Percentiles rank a stretch among this genome's conserved stretches.
Conservation (phyloP, 92 coral and sea anemone genomes). For the Porites divaricata region DNA sequence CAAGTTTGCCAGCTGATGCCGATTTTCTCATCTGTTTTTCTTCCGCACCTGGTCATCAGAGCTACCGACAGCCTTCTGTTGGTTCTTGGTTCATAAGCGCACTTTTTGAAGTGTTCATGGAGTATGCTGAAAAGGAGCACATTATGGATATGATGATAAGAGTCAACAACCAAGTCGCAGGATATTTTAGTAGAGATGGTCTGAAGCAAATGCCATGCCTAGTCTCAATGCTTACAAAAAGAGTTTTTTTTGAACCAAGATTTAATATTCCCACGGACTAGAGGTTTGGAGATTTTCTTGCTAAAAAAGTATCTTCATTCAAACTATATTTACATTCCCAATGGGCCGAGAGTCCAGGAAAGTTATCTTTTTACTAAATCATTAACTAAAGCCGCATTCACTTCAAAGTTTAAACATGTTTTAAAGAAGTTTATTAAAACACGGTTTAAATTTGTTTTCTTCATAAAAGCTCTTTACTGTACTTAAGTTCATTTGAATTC, state of each 20-base stretch:
- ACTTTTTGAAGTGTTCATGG: constrained; percentile 58
- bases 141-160: constrained; percentile 93
- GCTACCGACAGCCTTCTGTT: constrained; percentile 68
- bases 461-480: no score
- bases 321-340: no score
- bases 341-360: no score
- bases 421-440: no score
- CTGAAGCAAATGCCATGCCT: constrained; percentile 91
- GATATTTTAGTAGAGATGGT: constrained; percentile 49
- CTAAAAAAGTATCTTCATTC: no score
- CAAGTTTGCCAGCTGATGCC: constrained; percentile 81
- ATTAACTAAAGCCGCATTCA: no score
- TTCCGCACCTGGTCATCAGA: constrained; percentile 78
- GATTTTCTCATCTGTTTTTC: constrained; percentile 91
- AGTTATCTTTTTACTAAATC: no score
- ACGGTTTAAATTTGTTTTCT: no score
- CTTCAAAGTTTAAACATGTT: no score
- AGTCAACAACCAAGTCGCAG: constrained; percentile 79
- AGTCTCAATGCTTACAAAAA: constrained; percentile 84
- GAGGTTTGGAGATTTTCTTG: no score
- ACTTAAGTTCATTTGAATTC: no score
- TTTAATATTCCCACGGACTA: not conserved
- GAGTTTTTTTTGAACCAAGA: constrained; percentile 50
- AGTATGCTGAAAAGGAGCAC: constrained; percentile 65
- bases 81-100: constrained; percentile 91